Evolutionary conservation across 2,797 vertebrate genomes (phyloP).

Genomic region (Furcifer pardalis): DNA sequence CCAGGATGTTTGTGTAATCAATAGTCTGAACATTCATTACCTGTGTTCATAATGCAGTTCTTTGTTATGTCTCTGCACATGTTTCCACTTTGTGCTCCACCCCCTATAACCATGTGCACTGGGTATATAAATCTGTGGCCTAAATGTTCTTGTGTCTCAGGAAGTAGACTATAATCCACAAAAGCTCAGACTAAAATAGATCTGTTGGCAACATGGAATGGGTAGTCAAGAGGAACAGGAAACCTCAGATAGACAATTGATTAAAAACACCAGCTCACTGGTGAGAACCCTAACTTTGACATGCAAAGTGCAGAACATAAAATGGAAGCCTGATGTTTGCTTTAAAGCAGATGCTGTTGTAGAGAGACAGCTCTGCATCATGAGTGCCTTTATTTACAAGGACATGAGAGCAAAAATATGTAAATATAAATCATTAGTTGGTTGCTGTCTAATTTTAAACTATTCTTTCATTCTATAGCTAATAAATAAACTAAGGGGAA

Average conservation of each 20-base stretch:
- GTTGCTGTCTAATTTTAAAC: neutral
- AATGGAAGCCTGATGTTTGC: neutral
- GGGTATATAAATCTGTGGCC: no score
- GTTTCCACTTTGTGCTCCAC: no score
- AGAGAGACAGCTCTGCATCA: neutral
- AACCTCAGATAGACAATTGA: conserved; percentile 4
- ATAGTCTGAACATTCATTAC: no score
- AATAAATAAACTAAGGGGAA: neutral
- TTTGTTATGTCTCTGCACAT: no score
- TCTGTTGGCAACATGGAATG: conserved; percentile 3
- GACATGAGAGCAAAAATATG: neutral
- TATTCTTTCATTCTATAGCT: neutral
- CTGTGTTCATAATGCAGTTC: no score
- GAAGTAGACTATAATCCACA: no score
- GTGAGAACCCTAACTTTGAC: conserved; percentile 7
- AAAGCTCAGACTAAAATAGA: no score
- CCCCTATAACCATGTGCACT: no score
- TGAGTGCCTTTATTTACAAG: neutral
- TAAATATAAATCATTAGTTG: neutral
- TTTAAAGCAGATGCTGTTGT: neutral
- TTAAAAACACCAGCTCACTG: neutral
- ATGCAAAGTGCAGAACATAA: conserved; percentile 6
- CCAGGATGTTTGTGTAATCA: no score
- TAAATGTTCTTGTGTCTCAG: no score
- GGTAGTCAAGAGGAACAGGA: conserved; percentile 1